These are phyloP conservation scores for Ridgeia piscesae DNA, from an alignment of 1,140 invertebrate species.

Conservation along the genomic window DNA sequence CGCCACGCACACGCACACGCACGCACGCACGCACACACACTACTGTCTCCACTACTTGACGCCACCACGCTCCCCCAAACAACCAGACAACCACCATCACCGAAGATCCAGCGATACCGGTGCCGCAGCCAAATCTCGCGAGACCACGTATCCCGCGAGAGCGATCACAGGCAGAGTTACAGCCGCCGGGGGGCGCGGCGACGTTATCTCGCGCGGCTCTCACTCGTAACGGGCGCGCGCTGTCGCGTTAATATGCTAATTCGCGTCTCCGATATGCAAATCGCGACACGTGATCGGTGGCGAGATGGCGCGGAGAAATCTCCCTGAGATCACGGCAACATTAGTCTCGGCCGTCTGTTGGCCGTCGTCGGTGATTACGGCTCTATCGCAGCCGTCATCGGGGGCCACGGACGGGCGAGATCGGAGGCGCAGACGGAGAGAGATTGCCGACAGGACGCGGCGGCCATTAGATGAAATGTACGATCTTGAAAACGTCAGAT, in stretches of 20 bases:
- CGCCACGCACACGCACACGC: too few species aligned
- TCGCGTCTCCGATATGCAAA: background rate
- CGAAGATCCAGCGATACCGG: background rate
- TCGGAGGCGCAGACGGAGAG: background rate
- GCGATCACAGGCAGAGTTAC: constrained; percentile 3
- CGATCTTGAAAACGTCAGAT: background rate
- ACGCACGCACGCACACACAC: background rate
- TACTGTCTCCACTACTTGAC: background rate
- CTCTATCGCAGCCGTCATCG: background rate
- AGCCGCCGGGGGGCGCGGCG: background rate
- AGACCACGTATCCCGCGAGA: background rate
- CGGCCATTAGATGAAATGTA: background rate
- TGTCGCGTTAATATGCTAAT: background rate
- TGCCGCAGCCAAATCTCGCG: background rate
- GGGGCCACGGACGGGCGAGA: background rate
- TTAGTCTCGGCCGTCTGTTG: background rate
- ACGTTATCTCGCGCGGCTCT: background rate
- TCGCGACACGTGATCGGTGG: background rate
- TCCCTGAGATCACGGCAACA: background rate
- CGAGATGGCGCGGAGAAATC: constrained; percentile 3
- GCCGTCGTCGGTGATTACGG: background rate
- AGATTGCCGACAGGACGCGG: background rate
- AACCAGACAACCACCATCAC: background rate
- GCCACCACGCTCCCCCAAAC: background rate
- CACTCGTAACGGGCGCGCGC: background rate